Evolutionary conservation across 2,113 vertebrate species (phyloP).

Genomic region (Chloropsis cyanopogon): DNA sequence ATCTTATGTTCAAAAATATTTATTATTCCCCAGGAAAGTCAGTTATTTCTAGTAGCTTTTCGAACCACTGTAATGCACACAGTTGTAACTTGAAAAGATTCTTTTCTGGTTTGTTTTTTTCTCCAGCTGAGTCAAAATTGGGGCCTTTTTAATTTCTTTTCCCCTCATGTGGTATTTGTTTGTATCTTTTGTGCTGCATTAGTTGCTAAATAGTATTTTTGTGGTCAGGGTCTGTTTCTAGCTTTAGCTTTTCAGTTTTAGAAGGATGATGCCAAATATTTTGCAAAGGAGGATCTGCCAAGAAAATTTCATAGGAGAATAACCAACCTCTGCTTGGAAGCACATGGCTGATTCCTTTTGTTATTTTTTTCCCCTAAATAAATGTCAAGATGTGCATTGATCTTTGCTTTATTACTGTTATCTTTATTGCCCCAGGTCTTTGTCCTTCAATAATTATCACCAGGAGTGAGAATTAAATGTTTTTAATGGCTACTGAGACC

Average conservation of each 20-base stretch:
- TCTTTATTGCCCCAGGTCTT: background rate
- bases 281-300: background rate
- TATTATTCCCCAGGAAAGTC: background rate
- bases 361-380: background rate
- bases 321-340: background rate
- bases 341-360: background rate
- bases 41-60: background rate
- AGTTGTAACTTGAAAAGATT: background rate
- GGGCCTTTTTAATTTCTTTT: background rate
- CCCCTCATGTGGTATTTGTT: background rate
- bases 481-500: background rate
- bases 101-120: background rate
- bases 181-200: background rate
- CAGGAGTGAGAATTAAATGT: background rate
- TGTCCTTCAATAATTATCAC: background rate
- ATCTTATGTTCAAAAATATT: background rate
- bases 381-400: background rate
- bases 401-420: background rate
- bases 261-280: background rate
- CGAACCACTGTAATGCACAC: background rate
- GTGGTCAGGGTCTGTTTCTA: constrained; percentile 28
- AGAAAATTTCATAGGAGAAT: background rate
- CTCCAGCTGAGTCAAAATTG: background rate
- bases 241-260: background rate
- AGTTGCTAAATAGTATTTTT: constrained; percentile 34